A percentile compares a stretch with the other conserved stretches of the same genome.
These are phyloP conservation scores for Armadillidium nasatum DNA, from an alignment of 1,140 invertebrate species.

Conservation along the genomic window DNA sequence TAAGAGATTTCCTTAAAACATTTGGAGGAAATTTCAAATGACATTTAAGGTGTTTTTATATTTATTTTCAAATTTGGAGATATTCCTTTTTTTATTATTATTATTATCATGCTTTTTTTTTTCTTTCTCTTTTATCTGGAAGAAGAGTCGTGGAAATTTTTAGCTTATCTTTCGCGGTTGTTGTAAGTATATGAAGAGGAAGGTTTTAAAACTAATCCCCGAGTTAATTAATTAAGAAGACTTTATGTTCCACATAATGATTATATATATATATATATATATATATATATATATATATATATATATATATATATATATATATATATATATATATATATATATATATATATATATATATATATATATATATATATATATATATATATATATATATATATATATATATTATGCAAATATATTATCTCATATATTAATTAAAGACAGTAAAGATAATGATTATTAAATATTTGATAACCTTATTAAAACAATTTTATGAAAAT, in stretches of 20 bases:
- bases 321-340: too few species aligned
- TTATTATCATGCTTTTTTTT: not conserved
- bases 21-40: constrained; percentile 1
- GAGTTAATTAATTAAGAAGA: constrained; percentile 7
- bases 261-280: too few species aligned
- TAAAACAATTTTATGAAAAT: too few species aligned
- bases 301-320: too few species aligned
- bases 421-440: too few species aligned
- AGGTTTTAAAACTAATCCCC: not conserved
- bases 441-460: too few species aligned
- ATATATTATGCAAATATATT: too few species aligned
- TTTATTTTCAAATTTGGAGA: not conserved
- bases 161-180: constrained; percentile 9
- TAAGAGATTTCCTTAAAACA: constrained; percentile 12
- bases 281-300: too few species aligned
- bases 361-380: too few species aligned
- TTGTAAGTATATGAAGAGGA: constrained; percentile 8
- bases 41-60: constrained; percentile 12
- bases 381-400: too few species aligned
- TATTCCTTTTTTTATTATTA: not conserved
- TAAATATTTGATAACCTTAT: too few species aligned
- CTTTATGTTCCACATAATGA: not conserved
- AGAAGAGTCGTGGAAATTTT: not conserved
- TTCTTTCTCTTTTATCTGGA: not conserved
- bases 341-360: too few species aligned